Percentiles rank a stretch among this genome's conserved stretches.
These are phyloP conservation scores for Abrostola tripartita DNA, from an alignment of 2,888 invertebrate genomes.

Conservation along the genomic window DNA sequence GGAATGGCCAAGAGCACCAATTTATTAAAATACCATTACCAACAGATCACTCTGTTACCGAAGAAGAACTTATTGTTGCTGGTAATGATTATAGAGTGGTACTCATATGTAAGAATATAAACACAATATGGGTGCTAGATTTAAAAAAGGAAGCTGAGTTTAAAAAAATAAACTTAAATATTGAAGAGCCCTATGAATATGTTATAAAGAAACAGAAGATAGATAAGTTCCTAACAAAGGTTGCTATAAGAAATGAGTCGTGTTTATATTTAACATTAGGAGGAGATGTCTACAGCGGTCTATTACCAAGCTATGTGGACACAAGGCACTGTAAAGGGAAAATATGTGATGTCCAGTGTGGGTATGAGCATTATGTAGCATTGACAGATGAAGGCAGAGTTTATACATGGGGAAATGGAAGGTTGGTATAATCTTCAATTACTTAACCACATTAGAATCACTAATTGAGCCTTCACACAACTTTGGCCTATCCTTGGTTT, in stretches of 20 bases:
- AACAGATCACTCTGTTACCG: slow-evolving; percentile 49
- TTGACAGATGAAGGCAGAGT: slow-evolving; percentile 91
- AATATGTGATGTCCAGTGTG: slow-evolving; percentile 91
- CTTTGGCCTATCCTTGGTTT: too few species aligned
- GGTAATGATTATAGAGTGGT: slow-evolving; percentile 77
- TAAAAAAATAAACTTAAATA: slow-evolving; percentile 63
- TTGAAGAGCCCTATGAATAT: slow-evolving; percentile 62
- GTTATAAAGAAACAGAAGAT: slow-evolving; percentile 60
- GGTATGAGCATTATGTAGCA: slow-evolving; percentile 93
- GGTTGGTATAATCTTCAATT: slow-evolving; percentile 82
- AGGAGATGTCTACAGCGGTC: slow-evolving; percentile 84
- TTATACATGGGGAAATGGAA: slow-evolving; percentile 95
- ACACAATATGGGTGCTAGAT: slow-evolving; percentile 67
- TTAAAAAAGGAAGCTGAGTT: slow-evolving; percentile 60
- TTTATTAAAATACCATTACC: slow-evolving; percentile 66
- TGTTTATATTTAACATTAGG: slow-evolving; percentile 70
- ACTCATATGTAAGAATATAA: slow-evolving; percentile 61
- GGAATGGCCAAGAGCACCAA: slow-evolving; percentile 66
- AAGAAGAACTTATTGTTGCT: slow-evolving; percentile 59
- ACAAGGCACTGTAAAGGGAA: slow-evolving; percentile 84
- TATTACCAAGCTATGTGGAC: slow-evolving; percentile 89
- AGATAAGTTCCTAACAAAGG: slow-evolving; percentile 64
- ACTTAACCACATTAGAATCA: neutral
- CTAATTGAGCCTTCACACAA: too few species aligned
- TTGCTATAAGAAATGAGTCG: slow-evolving; percentile 63